Evolutionary conservation across 2,113 vertebrate species (phyloP).

Genomic region (Sylvietta virens): DNA sequence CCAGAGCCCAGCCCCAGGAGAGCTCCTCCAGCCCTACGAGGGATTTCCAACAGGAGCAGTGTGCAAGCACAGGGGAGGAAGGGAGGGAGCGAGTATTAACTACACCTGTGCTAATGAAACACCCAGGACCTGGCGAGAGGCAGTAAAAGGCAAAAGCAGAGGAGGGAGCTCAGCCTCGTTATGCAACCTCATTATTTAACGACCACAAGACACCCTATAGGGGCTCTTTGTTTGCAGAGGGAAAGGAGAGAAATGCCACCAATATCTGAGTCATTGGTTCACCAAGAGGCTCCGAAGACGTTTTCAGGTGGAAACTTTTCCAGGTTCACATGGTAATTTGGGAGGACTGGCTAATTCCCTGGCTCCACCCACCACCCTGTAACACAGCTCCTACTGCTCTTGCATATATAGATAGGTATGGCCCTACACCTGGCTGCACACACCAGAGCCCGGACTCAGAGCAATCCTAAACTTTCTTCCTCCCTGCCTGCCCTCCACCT

Average conservation of each 20-base stretch:
- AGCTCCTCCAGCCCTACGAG: not conserved
- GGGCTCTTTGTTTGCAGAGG: slow-evolving; percentile 48
- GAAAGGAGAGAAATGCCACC: slow-evolving; percentile 37
- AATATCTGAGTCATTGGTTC: slow-evolving; percentile 33
- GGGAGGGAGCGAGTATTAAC: not conserved
- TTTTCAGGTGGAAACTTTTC: slow-evolving; percentile 66
- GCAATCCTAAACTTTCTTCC: not conserved
- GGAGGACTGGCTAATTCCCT: slow-evolving; percentile 45
- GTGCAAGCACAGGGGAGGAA: not conserved
- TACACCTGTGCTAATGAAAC: not conserved
- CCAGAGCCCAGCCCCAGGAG: fast-evolving
- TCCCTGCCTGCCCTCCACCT: not conserved
- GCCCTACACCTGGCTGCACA: not conserved
- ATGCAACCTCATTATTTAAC: slow-evolving; percentile 54
- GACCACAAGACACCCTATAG: slow-evolving; percentile 45
- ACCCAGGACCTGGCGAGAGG: not conserved
- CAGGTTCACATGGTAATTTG: slow-evolving; percentile 39
- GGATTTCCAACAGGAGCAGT: not conserved
- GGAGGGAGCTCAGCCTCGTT: not conserved
- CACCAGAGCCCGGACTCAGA: not conserved
- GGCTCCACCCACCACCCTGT: slow-evolving; percentile 49
- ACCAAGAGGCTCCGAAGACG: slow-evolving; percentile 5
- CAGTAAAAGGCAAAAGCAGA: not conserved
- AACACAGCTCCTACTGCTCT: slow-evolving; percentile 52
- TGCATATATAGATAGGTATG: slow-evolving; percentile 67